Base-by-base conservation (phyloP, 2,113 vertebrate species). In the Brienomyrus longianalis region DNA sequence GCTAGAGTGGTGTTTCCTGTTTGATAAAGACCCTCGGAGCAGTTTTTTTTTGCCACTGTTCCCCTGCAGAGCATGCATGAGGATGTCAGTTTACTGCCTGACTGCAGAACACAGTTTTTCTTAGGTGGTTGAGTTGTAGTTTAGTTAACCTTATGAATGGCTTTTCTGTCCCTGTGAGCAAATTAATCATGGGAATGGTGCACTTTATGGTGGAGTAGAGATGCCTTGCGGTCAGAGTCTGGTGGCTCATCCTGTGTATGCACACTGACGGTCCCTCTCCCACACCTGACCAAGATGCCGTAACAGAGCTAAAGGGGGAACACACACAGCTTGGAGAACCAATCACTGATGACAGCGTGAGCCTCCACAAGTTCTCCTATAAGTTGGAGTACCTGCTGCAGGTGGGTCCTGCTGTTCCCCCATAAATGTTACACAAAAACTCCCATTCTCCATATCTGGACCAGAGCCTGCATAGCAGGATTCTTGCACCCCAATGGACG, bases 361-460 rank as follows among this genome's bases (percentile, higher is more conserved):
- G 94, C 93, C 95, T 99, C 92, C 98, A 98, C 91, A 99, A 98
- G 92, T 98, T 99, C 92, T 99, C 97, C 90, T 98, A 97, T 90
- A 99, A 99, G 90, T 96, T 99, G 1, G 98, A 99, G 89, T 99
- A 99, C 91, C 96, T 99, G 91, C 93, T 99, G 47, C 96, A 97
- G 93, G 96, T 97, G 94, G 94, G 92, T 92, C 7, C 50, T 1
- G 19, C 23, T 19, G 8, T 7, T 47, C 1, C 83, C 21, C 74
- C 5, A 0, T 80, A 39, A 43, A 43, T 8, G 35, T 43, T 8
- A 80, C 74, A 80, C 5, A 5, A 8, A 80, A 39, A 43, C 27
- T 77, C 11, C 70, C 15, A 31, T 77, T 17, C 15, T 80, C 15
- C 39, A 7, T 43, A 43, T 17, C 74, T 80, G 74, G 5, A 80